These are phyloP conservation scores for Vanessa tameamea DNA, from an alignment of 1,140 invertebrate species.

Conservation along the genomic window DNA sequence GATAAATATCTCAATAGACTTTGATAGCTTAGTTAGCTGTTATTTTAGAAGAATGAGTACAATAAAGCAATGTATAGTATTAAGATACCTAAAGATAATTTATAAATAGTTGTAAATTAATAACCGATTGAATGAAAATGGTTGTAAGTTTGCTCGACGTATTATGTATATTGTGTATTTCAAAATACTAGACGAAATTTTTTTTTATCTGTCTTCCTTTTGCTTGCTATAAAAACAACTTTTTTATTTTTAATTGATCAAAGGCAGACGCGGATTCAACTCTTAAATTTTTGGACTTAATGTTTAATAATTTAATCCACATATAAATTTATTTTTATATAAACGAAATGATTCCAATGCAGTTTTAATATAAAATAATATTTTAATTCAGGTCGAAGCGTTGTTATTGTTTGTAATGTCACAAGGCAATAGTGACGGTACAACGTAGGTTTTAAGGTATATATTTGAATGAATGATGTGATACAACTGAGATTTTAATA, in stretches of 20 bases:
- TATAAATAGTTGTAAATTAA: conserved; percentile 44
- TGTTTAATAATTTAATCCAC: too few species aligned
- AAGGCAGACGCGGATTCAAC: too few species aligned
- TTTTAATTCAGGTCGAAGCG: neutral
- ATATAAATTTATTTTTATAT: too few species aligned
- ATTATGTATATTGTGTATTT: conserved; percentile 11
- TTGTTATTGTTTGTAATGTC: conserved; percentile 34
- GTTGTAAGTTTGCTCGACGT: neutral
- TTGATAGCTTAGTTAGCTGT: conserved; percentile 35
- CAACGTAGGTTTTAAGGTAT: conserved; percentile 54
- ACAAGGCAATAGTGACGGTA: conserved; percentile 38
- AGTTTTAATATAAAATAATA: neutral
- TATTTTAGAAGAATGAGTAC: conserved; percentile 67
- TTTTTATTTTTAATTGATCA: neutral
- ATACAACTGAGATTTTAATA: conserved; percentile 72
- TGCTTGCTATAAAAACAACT: neutral
- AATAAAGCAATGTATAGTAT: conserved; percentile 70
- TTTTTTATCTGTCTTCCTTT: neutral
- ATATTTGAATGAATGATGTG: conserved; percentile 78
- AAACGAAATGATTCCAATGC: too few species aligned
- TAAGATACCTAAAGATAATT: conserved; percentile 63
- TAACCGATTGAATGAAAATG: conserved; percentile 27
- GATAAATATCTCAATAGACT: conserved; percentile 20
- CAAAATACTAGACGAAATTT: neutral
- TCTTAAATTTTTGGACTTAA: too few species aligned